Evolutionary conservation across 2,797 vertebrate species (phyloP), one percentile per base, ranked within the genome.

Genomic region (Protosalanx chinensis): DNA sequence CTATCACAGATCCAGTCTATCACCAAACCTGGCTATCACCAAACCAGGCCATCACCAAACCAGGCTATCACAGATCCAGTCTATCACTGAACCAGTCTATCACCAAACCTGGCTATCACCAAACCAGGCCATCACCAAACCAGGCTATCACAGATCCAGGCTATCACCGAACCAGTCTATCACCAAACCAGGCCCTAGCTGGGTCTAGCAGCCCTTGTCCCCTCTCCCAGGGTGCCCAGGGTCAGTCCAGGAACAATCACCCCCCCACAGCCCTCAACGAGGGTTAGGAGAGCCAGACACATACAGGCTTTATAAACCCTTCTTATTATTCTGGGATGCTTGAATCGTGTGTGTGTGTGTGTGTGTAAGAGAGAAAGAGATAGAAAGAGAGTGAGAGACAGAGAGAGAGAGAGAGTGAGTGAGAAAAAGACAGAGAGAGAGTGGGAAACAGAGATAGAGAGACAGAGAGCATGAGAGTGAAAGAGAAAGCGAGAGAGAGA

Each of bases 241-340:
- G 81, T 85, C 81, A 35, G 76, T 68, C 62, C 69, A 68, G 13
- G 35, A 8, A 72, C 6, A 37, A 13, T 16, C 27, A 77, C 70
- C 51, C 0, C 2, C 70, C n/a, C n/a, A n/a, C 49, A 46, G 70
- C 74, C 75, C 70, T 71, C 70, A 73, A 61, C 4, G 30, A 73
- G 60, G 0, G 32, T n/a, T 69, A 57, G 75, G 80, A 71, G 80
- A 83, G 81, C 74, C 70, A 70, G 57, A 53, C 69, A 35, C 12
- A 86, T 81, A 84, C 72, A 41, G 68, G 67, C 75, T 67, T 76
- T 49, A 71, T 80, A 82, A 76, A 70, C 70, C 61, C 75, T 10
- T 33, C 62, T 63, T 75, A 75, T 80, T 84, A 86, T 64, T 72
- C 77, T 77, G 73, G 37, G 46, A 84, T 62, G 75, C 74, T 41